Percentiles rank a stretch among this genome's conserved stretches.
phyloP scores from a whole-genome alignment of 2,113 vertebrate genomes.

The Meleagris gallopavo region DNA sequence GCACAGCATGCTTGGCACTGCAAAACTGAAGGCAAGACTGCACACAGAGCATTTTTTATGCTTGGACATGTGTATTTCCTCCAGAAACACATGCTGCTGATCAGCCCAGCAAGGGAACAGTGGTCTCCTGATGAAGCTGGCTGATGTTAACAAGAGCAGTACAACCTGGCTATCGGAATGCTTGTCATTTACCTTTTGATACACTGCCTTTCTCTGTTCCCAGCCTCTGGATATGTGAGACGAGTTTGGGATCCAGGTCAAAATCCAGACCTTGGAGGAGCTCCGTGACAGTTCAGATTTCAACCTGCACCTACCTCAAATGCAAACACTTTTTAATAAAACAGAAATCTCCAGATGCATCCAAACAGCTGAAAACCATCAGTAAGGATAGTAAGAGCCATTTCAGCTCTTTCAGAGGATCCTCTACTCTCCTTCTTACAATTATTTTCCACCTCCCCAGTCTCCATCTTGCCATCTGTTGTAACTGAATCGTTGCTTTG shows the following conservation, averaged over 20 bases:
- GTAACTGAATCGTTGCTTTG: background rate
- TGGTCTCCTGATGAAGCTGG: background rate
- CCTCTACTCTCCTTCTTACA: background rate
- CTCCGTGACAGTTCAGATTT: slow-evolving; percentile 12
- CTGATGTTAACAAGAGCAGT: background rate
- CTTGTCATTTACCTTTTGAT: background rate
- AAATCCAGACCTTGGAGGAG: background rate
- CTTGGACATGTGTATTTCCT: background rate
- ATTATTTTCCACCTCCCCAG: background rate
- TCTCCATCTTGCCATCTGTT: background rate
- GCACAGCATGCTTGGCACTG: background rate
- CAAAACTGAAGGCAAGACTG: background rate
- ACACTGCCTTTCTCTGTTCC: background rate
- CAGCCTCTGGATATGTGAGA: background rate
- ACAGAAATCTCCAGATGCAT: slow-evolving; percentile 31
- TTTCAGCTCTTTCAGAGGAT: background rate
- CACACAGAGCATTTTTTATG: background rate
- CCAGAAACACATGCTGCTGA: background rate
- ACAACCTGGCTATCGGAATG: background rate
- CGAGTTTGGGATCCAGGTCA: background rate
- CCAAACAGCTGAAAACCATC: slow-evolving; percentile 42
- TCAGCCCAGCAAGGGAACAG: background rate
- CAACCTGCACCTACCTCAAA: background rate
- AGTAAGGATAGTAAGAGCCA: background rate
- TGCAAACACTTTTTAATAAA: background rate